These are phyloP conservation scores for Cladopsammia gracilis DNA, from an alignment of 64 coral and sea anemone species.

Conservation along the genomic window DNA sequence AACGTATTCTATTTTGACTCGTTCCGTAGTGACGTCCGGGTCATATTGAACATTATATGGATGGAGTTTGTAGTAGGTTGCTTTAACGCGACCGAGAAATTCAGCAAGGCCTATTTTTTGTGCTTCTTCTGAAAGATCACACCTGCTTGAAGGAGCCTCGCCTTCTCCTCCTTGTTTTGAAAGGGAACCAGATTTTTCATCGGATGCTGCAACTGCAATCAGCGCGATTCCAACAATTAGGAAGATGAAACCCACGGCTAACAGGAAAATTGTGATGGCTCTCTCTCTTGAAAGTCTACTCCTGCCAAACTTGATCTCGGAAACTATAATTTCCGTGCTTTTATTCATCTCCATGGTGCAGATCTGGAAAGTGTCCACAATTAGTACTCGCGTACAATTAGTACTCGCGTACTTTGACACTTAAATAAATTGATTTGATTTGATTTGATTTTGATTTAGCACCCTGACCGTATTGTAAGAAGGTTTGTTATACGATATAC, in stretches of 20 bases:
- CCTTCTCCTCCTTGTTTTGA: too few species aligned
- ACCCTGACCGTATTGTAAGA: too few species aligned
- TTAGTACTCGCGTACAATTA: too few species aligned
- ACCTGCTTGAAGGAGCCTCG: not conserved
- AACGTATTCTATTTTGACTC: conserved; percentile 35
- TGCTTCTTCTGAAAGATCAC: too few species aligned
- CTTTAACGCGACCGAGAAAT: conserved; percentile 74
- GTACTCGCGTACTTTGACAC: too few species aligned
- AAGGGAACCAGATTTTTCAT: not conserved
- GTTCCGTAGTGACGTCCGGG: not conserved
- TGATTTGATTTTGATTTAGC: too few species aligned
- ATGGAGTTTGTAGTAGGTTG: conserved; percentile 47
- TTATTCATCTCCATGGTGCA: not conserved
- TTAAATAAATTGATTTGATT: too few species aligned
- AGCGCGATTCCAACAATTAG: conserved; percentile 72
- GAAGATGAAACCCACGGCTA: conserved; percentile 17
- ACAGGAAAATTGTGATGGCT: conserved; percentile 37
- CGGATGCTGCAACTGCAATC: conserved; percentile 41
- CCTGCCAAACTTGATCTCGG: not conserved
- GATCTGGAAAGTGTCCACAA: too few species aligned
- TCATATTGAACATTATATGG: conserved; percentile 26
- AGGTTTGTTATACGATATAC: too few species aligned
- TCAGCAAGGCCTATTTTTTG: conserved; percentile 44
- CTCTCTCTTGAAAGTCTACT: not conserved
- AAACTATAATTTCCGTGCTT: not conserved